Evolutionary conservation across 2,797 vertebrate genomes (phyloP), one percentile per base, ranked within the genome.

Genomic region (Meda fulgida): DNA sequence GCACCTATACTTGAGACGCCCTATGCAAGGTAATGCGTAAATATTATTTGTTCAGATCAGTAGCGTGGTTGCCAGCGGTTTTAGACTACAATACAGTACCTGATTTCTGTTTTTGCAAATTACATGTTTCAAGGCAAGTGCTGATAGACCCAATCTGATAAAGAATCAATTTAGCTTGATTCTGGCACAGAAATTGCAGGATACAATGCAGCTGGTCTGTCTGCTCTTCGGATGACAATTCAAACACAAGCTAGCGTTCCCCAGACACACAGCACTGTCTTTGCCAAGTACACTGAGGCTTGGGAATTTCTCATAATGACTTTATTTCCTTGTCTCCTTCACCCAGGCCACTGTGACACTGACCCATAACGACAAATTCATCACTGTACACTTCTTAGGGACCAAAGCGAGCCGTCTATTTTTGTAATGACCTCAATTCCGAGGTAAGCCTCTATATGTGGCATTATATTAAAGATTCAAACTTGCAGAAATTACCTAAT

Each of bases 381-480:
- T 94, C 92, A 93, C 78, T 67, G 87, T 89, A 87, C 85, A 91
- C 87, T 89, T 94, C 91, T 93, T 92, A 89, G 88, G 58, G 63
- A 87, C 88, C 85, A 38, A 81, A 89, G 89, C 89, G 84, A 89
- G 81, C 21, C 82, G 88, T 58, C 93, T 95, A 95, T 95, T 95
- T 94, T 91, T 92, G 92, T 92, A 90, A 89, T 92, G 93, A 94
- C 94, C 94, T 90, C 92, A 90, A 93, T 95, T 92, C 89, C 71
- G 91, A 94, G 92, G 92, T 94, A 91, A 93, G 90, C 90, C 88
- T 91, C 90, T 87, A 92, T 92, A 89, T 65, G 46, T 23, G 77
- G 26, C 29, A 29, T n/a, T n/a, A 70, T 65, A 80, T 7, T 79
- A 65, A 66, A 65, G 55, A 63, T 78, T 78, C n/a, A 63, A 63